These are phyloP conservation scores for Lasioglossum oenotherae DNA, from an alignment of 2,888 invertebrate species.

Conservation along the genomic window DNA sequence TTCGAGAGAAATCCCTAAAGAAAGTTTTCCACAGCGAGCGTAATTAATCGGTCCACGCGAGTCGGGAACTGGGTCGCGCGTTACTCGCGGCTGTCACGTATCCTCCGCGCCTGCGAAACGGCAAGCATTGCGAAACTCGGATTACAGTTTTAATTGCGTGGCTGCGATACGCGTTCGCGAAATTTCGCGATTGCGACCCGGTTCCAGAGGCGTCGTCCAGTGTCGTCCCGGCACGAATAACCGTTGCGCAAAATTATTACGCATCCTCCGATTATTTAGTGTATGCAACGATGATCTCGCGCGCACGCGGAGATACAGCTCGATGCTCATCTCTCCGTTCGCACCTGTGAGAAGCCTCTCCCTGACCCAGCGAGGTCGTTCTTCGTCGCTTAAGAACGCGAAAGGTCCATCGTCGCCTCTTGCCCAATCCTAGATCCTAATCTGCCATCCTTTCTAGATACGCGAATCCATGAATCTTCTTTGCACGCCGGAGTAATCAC, in stretches of 20 bases:
- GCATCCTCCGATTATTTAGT: constrained; percentile 49
- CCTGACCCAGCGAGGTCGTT: constrained; percentile 47
- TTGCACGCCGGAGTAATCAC: constrained; percentile 12
- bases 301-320: constrained; percentile 45
- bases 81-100: constrained; percentile 35
- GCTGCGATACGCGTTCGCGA: background rate
- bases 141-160: constrained; percentile 22
- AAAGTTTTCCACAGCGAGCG: constrained; percentile 51
- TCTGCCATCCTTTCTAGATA: constrained; percentile 43
- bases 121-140: background rate
- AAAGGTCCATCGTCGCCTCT: constrained; percentile 44
- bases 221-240: constrained; percentile 15
- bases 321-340: constrained; percentile 51
- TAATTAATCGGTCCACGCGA: constrained; percentile 12
- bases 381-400: constrained; percentile 47
- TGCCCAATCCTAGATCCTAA: constrained; percentile 44
- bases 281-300: constrained; percentile 20
- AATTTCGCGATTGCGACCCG: background rate
- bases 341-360: background rate
- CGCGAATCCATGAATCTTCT: constrained; percentile 11
- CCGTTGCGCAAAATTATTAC: constrained; percentile 50
- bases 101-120: constrained; percentile 21
- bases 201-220: background rate
- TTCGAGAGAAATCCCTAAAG: constrained; percentile 54
- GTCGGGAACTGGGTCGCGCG: constrained; percentile 42